Evolutionary conservation across 2,888 invertebrate species (phyloP).

Genomic region (Acleris literana): DNA sequence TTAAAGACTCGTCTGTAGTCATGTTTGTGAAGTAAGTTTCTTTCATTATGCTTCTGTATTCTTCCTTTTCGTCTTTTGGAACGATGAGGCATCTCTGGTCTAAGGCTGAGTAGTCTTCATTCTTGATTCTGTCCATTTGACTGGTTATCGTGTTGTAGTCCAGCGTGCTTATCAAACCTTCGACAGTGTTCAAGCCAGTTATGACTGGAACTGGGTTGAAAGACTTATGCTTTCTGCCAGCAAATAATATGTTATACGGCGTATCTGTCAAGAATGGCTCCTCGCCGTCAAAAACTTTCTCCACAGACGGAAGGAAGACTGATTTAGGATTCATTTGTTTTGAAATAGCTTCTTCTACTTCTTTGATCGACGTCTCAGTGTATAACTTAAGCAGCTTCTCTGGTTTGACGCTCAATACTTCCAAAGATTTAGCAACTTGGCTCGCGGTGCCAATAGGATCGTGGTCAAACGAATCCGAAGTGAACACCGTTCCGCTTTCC

Average conservation of each 20-base stretch:
- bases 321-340: constrained; percentile 74
- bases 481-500: constrained; percentile 68
- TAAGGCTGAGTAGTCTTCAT: constrained; percentile 65
- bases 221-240: constrained; percentile 48
- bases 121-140: constrained; percentile 66
- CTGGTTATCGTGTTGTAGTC: constrained; percentile 70
- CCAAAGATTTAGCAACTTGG: constrained; percentile 70
- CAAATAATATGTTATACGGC: constrained; percentile 71
- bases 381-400: constrained; percentile 61
- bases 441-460: constrained; percentile 64
- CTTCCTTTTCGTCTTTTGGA: constrained; percentile 55
- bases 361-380: constrained; percentile 55
- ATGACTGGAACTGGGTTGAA: constrained; percentile 76
- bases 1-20: constrained; percentile 61
- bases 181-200: constrained; percentile 81
- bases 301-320: constrained; percentile 70
- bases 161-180: constrained; percentile 76
- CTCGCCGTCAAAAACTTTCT: constrained; percentile 63
- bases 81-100: constrained; percentile 61
- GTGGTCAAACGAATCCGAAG: constrained; percentile 66
- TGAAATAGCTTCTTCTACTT: constrained; percentile 69
- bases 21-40: constrained; percentile 69
- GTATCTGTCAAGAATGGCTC: constrained; percentile 69
- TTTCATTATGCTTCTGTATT: constrained; percentile 58
- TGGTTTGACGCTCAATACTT: constrained; percentile 57